Base-by-base conservation (phyloP, 2,797 vertebrate species). In the Girardinus metallicus region DNA sequence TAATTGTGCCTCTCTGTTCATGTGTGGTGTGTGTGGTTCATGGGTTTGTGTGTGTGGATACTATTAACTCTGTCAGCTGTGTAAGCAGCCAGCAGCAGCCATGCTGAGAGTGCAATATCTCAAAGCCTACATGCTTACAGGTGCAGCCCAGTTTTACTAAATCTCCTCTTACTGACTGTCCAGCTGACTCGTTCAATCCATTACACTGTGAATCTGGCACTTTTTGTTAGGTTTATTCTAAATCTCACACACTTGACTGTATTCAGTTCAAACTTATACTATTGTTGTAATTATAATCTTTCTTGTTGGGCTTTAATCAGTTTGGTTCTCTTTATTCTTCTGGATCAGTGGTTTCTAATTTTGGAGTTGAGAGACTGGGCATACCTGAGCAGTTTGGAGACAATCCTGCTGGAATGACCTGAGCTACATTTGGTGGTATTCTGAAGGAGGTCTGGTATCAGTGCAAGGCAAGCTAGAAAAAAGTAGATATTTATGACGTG, bases 11-110 rank as follows among this genome's bases (percentile, higher is more conserved):
- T 49, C 16, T 83, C 23, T 72, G 29, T 66, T 16, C 39, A 53
- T 34, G 41, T 39, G 51, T 62, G 51, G 72, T 44, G 39, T 43
- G 57, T 72, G 55, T 83, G 51, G 47, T 72, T 23, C 44, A 16
- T 70, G 26, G 49, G 26, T 62, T 16, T n/a, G 73, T 44, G 39
- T 75, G 43, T 75, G 46, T 84, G 47, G 43, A 44, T 64, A 31
- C 34, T 66, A 41, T 70, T 47, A 49, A 77, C 74, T 70, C 15
- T 26, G 72, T 80, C 81, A 85, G 87, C 85, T 86, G 77, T 84
- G 78, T 77, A 75, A 85, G 75, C 83, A 79, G 77, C 53, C 83
- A 60, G 68, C 71, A 82, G 77, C 53, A 75, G 39, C 21, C 74
- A 79, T 74, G 80, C 81, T 76, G 55, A 77, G 46, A 23, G 39